Evolutionary conservation across 37 sponge, comb jelly and placozoan genomes (phyloP).

Genomic region (Haliclona indistincta): DNA sequence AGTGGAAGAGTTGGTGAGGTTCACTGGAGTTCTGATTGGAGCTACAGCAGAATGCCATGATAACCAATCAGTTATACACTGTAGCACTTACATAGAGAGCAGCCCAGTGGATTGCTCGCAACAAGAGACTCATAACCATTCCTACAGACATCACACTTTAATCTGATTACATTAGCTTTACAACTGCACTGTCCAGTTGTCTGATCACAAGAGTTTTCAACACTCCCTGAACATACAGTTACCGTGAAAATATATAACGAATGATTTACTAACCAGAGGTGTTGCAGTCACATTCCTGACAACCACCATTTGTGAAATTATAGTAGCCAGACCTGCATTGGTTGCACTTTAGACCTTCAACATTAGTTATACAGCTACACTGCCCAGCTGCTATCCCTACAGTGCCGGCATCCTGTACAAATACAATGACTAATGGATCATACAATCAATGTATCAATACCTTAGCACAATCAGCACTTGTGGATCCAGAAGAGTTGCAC

Average conservation of each 20-base stretch:
- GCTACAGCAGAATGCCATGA: too few species aligned
- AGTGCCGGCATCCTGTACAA: too few species aligned
- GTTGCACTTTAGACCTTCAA: constrained; percentile 72
- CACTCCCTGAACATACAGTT: too few species aligned
- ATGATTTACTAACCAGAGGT: too few species aligned
- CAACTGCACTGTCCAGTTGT: constrained; percentile 63
- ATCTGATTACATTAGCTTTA: constrained; percentile 66
- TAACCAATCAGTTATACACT: too few species aligned
- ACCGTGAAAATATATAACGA: too few species aligned
- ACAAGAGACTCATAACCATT: constrained; percentile 56
- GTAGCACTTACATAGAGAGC: constrained; percentile 77
- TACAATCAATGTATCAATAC: too few species aligned
- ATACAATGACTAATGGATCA: too few species aligned
- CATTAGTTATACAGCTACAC: constrained; percentile 85
- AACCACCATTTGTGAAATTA: constrained; percentile 69
- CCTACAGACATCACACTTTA: constrained; percentile 53
- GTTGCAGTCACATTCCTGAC: constrained; percentile 68
- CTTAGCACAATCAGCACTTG: constrained; percentile 73
- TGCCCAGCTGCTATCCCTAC: constrained; percentile 63
- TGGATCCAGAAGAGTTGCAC: constrained; percentile 54
- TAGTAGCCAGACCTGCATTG: constrained; percentile 68
- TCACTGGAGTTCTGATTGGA: too few species aligned
- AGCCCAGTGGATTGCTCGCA: constrained; percentile 72
- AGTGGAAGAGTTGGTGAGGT: too few species aligned
- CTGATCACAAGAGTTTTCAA: constrained; percentile 37